Base-by-base conservation (phyloP, 2,797 vertebrate species). In the Acanthopagrus latus region DNA sequence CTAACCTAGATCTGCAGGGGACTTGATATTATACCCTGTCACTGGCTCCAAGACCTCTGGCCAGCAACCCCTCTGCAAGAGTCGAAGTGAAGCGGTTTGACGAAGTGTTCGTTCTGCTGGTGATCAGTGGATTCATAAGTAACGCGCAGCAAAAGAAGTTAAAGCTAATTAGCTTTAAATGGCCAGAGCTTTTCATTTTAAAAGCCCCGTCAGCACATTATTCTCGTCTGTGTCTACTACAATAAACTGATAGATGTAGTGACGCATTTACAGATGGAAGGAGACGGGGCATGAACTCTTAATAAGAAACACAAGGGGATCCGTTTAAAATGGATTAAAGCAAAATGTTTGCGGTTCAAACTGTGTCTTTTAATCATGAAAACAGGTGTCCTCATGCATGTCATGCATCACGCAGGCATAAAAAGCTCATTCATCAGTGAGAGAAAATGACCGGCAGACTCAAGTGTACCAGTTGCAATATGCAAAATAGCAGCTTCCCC, bases 391-490 rank as follows among this genome's bases (percentile, higher is more conserved):
- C 50, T 70, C 56, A 5, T 86, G 81, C 85, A 82, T 79, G 79
- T 84, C 81, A 83, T 80, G 74, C 86, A 86, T 91, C 84, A 85
- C 74, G 65, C 66, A 78, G 79, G 86, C 88, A 89, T 82, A 88
- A 93, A 93, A 93, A 90, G 88, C 84, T 84, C 77, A 85, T 92
- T 91, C 74, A 89, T 89, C 71, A 76, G 81, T 89, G 82, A 67
- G 87, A 89, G 76, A 87, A 90, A 92, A 91, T 92, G 88, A 92
- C 92, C 90, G 74, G 77, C 81, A 64, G 88, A 66, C 84, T 90
- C 70, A 73, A 88, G 85, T 81, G 86, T 88, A 71, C 80, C 74
- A 80, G 81, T 90, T 76, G 75, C 86, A 89, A 76, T 86, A 93
- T 92, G 91, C 87, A 90, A 88, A 95, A 81, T 18, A 90, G 85